A percentile compares a stretch with the other conserved stretches of the same genome.
Evolutionary conservation across 1,140 invertebrate genomes (phyloP).

Genomic region (Platorchestia sp.): DNA sequence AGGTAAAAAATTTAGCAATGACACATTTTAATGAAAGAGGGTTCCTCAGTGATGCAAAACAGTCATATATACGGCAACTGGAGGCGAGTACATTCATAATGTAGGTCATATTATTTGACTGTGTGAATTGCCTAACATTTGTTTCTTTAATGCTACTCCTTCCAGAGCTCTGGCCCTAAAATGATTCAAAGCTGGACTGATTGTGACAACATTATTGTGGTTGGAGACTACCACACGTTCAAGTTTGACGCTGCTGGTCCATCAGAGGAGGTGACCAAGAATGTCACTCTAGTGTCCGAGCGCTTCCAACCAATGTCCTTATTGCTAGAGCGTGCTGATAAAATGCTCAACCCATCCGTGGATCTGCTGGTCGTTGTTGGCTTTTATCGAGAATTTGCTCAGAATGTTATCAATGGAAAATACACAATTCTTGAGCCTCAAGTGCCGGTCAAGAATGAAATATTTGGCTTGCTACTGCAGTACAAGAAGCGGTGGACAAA

Average conservation of each 20-base stretch:
- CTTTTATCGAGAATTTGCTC: slow-evolving; percentile 33
- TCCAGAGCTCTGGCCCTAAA: slow-evolving; percentile 13
- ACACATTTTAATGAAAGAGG: neutral
- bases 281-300: neutral
- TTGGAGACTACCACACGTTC: slow-evolving; percentile 40
- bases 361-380: slow-evolving; percentile 40
- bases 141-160: slow-evolving; percentile 2
- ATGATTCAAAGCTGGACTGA: slow-evolving; percentile 47
- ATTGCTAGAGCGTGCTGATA: neutral
- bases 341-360: slow-evolving; percentile 23
- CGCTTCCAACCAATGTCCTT: slow-evolving; percentile 4
- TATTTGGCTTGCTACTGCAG: neutral
- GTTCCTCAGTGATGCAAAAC: too few species aligned
- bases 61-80: neutral
- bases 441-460: slow-evolving; percentile 42
- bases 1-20: neutral
- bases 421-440: slow-evolving; percentile 42
- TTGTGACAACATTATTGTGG: slow-evolving; percentile 47
- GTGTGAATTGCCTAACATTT: neutral
- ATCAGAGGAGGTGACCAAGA: slow-evolving; percentile 18
- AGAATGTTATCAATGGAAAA: slow-evolving; percentile 42
- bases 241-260: slow-evolving; percentile 37
- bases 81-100: neutral
- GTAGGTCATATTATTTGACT: neutral
- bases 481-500: slow-evolving; percentile 24